phyloP scores from a whole-genome alignment of 2,797 vertebrate genomes.

The Antennarius maculatus region DNA sequence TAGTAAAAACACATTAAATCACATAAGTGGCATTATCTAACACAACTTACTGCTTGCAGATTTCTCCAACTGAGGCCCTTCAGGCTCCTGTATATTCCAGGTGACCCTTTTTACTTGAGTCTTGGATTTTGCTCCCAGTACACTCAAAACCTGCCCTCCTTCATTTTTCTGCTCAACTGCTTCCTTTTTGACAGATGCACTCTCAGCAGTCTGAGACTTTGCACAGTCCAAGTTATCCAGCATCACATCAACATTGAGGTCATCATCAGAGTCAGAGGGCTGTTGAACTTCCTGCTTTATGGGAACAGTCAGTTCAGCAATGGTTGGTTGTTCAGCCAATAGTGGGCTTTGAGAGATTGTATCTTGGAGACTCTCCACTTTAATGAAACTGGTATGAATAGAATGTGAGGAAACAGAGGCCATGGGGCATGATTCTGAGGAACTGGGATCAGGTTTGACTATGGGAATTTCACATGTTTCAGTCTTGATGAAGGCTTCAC shows the following conservation, averaged over 20 bases:
- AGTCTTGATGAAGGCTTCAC: conserved; percentile 19
- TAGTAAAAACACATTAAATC: background rate
- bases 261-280: conserved; percentile 73
- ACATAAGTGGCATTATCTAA: background rate
- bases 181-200: conserved; percentile 42
- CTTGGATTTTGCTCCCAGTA: conserved; percentile 80
- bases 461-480: conserved; percentile 5
- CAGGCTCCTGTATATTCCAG: conserved; percentile 94
- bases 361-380: conserved; percentile 31
- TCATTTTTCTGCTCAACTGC: conserved; percentile 60
- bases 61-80: conserved; percentile 75
- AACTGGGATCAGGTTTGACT: conserved; percentile 56
- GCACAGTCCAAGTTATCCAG: conserved; percentile 78
- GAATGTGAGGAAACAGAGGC: conserved; percentile 20
- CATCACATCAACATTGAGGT: conserved; percentile 79
- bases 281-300: conserved; percentile 69
- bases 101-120: conserved; percentile 92
- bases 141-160: conserved; percentile 52
- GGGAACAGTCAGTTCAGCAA: background rate
- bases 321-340: conserved; percentile 14
- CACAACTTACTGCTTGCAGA: conserved; percentile 81
- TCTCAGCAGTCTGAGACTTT: conserved; percentile 60
- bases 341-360: conserved; percentile 17
- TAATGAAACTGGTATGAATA: conserved; percentile 1
- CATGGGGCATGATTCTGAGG: conserved; percentile 25